Percentiles rank a stretch among this genome's conserved stretches.
Conservation (phyloP, 2,113 vertebrate species). For the Corythoichthys haematopterus region DNA sequence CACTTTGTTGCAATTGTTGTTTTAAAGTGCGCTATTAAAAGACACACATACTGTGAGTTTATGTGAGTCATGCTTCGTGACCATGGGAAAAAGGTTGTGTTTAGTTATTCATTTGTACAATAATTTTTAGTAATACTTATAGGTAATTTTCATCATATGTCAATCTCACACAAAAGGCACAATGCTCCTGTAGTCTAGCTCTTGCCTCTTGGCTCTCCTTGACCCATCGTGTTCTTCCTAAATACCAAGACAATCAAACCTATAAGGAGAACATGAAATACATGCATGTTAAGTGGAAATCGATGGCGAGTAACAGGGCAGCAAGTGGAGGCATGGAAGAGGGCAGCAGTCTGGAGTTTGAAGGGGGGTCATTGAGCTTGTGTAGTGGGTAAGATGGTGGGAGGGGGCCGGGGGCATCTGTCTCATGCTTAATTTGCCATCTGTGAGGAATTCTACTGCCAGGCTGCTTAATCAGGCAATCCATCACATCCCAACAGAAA, state of each 20-base stretch:
- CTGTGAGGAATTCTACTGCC: slow-evolving; percentile 72
- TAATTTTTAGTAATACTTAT: neutral
- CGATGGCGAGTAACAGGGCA: neutral
- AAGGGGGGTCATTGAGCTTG: slow-evolving; percentile 8
- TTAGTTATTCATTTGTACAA: no score
- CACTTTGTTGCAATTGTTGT: no score
- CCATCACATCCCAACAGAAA: slow-evolving; percentile 81
- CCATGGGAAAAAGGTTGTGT: no score
- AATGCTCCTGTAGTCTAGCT: neutral
- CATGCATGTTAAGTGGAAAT: slow-evolving; percentile 3
- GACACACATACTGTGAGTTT: no score
- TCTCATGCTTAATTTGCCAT: slow-evolving; percentile 71
- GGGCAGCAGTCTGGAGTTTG: slow-evolving; percentile 18
- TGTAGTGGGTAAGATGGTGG: slow-evolving; percentile 34
- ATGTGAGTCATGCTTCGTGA: no score
- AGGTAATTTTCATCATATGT: neutral
- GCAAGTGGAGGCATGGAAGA: slow-evolving; percentile 10
- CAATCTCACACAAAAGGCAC: neutral
- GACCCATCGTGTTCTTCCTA: neutral
- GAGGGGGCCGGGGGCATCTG: slow-evolving; percentile 53
- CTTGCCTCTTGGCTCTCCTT: neutral
- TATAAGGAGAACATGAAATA: neutral
- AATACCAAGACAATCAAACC: neutral
- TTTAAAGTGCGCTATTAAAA: no score
- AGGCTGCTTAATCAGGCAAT: slow-evolving; percentile 80